Conservation (phyloP, 2,113 vertebrate species). For the Pseudolaguvia tuberculata region DNA sequence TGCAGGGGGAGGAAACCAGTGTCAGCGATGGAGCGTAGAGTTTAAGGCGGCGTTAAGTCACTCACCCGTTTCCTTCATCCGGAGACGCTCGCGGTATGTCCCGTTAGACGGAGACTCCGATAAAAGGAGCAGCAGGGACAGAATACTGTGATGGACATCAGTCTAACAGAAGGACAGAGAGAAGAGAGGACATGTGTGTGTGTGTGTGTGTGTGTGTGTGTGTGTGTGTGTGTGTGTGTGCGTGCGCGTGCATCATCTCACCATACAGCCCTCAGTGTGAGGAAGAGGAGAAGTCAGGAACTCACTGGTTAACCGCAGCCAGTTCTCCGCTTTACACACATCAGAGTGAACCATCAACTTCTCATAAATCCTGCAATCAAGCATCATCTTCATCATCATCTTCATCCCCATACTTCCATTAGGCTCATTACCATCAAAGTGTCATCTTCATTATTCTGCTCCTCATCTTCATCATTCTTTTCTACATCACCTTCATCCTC, state of each 20-base stretch:
- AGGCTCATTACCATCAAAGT: too few species aligned
- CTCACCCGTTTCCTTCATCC: slow-evolving; percentile 69
- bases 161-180: slow-evolving; percentile 56
- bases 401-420: background rate
- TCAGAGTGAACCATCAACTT: slow-evolving; percentile 94
- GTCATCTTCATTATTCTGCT: too few species aligned
- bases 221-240: too few species aligned
- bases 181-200: background rate
- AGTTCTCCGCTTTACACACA: slow-evolving; percentile 87
- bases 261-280: slow-evolving; percentile 76
- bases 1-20: slow-evolving; percentile 53
- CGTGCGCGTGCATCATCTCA: slow-evolving; percentile 44
- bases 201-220: too few species aligned
- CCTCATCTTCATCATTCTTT: too few species aligned
- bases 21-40: background rate
- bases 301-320: slow-evolving; percentile 83
- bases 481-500: too few species aligned
- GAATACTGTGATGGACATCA: slow-evolving; percentile 77
- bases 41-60: background rate
- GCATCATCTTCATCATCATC: background rate
- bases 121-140: slow-evolving; percentile 83
- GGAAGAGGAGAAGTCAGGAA: slow-evolving; percentile 83
- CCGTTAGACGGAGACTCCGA: slow-evolving; percentile 90
- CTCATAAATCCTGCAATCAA: slow-evolving; percentile 80
- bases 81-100: slow-evolving; percentile 81